Evolutionary conservation across 2,888 invertebrate genomes (phyloP).

Genomic region (Hirtodrosophila trivittata): DNA sequence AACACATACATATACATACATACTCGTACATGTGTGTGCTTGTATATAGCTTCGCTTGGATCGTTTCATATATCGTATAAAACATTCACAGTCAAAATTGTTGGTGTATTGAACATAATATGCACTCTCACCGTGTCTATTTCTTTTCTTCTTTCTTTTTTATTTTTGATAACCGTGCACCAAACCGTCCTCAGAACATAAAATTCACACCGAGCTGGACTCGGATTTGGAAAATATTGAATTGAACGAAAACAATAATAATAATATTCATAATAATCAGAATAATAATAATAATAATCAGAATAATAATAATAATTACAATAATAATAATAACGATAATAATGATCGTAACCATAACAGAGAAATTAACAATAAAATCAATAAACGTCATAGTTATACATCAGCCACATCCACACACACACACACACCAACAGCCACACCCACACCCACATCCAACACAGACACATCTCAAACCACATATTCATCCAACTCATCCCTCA

Average conservation of each 20-base stretch:
- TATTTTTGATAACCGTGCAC: slow-evolving; percentile 77
- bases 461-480: slow-evolving; percentile 44
- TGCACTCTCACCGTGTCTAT: slow-evolving; percentile 78
- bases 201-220: slow-evolving; percentile 83
- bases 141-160: slow-evolving; percentile 75
- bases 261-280: slow-evolving; percentile 44
- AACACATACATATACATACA: slow-evolving; percentile 13
- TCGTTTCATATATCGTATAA: slow-evolving; percentile 6
- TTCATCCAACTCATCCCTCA: slow-evolving; percentile 75
- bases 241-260: slow-evolving; percentile 78
- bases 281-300: slow-evolving; percentile 22
- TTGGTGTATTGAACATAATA: slow-evolving; percentile 62
- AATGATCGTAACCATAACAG: slow-evolving; percentile 53
- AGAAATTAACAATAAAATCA: slow-evolving; percentile 72
- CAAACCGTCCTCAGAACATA: slow-evolving; percentile 78
- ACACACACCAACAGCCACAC: slow-evolving; percentile 36
- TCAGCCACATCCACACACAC: slow-evolving; percentile 47
- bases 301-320: slow-evolving; percentile 57
- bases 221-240: slow-evolving; percentile 82
- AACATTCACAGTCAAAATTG: slow-evolving; percentile 48
- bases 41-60: slow-evolving; percentile 65
- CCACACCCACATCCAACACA: slow-evolving; percentile 37
- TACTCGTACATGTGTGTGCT: slow-evolving; percentile 14
- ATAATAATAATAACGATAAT: slow-evolving; percentile 46
- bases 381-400: slow-evolving; percentile 70